Evolutionary conservation across 2,888 invertebrate genomes (phyloP), one percentile per base, ranked within the genome.

Genomic region (Crepidodera aurea): DNA sequence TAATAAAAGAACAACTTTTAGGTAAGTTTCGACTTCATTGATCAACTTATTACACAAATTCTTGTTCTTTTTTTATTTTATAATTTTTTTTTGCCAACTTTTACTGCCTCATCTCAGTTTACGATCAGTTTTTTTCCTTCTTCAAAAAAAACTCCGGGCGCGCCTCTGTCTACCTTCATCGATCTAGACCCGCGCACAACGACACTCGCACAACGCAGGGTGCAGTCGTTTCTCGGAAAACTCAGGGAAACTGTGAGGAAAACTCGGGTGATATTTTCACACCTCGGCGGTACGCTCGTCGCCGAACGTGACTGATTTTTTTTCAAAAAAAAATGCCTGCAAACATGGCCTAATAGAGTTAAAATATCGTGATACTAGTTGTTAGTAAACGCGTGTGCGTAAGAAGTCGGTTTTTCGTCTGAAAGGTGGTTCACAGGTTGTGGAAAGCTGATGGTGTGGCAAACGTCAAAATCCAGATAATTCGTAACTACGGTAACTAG

Each of bases 151-250:
- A 1, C 42, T 13, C 25, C 7, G 7, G n/a, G 25, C 13, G 39
- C 57, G 48, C 48, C 48, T 1, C 37, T 54, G 60, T 16, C 27
- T 40, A 29, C 39, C 29, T 34, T 46, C 29, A 63, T 63, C 63
- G 63, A 63, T 63, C 59, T 37, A 29, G 13, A 10, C 57, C 16
- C 55, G 59, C 59, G 63, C 63, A 15, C 50, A 37, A 7, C 27
- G 51, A 10, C 13, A 12, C 8, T 37, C 22, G 37, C 13, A 39
- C 37, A 39, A 42, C 51, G 55, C 59, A 63, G 63, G 63, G 59
- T 59, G 63, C 63, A 63, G 63, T 63, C 62, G 53, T 58, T 42
- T 10, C 32, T 59, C 27, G 51, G 63, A 51, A 55, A 62, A 51
- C 22, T 60, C 51, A 53, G 50, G 48, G 29, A 48, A 19, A 48